These are phyloP conservation scores for Microctenopoma lineatum DNA, from an alignment of 2,797 vertebrate genomes.

Conservation along the genomic window DNA sequence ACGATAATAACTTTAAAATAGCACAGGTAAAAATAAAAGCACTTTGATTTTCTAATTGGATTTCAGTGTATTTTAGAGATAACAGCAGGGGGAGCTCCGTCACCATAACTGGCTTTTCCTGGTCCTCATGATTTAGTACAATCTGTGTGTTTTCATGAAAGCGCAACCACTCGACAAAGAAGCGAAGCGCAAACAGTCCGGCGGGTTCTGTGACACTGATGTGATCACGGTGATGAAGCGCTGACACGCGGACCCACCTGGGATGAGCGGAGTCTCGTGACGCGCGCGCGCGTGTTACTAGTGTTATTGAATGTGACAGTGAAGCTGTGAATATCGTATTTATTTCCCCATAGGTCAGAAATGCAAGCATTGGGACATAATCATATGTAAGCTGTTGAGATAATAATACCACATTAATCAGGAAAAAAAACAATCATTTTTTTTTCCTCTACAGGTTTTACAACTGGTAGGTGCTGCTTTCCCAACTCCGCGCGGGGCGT, in stretches of 20 bases:
- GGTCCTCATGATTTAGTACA: background rate
- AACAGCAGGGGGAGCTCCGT: constrained; percentile 58
- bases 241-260: too few relatives aligned
- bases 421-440: constrained; percentile 11
- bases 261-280: background rate
- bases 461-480: background rate
- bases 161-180: background rate
- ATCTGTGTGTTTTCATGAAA: background rate
- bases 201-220: background rate
- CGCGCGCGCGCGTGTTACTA: background rate
- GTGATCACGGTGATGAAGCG: background rate
- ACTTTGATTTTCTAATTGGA: too few relatives aligned
- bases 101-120: background rate
- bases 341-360: background rate
- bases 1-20: too few relatives aligned
- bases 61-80: background rate
- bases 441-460: constrained; percentile 2
- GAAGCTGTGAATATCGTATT: background rate
- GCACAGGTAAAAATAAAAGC: too few relatives aligned
- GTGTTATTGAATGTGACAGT: background rate
- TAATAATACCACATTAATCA: constrained; percentile 2
- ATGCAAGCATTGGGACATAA: constrained; percentile 2
- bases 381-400: background rate
- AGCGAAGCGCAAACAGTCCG: background rate
- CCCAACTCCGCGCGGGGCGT: background rate